A percentile compares a stretch with the other conserved stretches of the same genome.
phyloP scores from a whole-genome alignment of 2,797 vertebrate genomes.

The Thalassophryne amazonica region DNA sequence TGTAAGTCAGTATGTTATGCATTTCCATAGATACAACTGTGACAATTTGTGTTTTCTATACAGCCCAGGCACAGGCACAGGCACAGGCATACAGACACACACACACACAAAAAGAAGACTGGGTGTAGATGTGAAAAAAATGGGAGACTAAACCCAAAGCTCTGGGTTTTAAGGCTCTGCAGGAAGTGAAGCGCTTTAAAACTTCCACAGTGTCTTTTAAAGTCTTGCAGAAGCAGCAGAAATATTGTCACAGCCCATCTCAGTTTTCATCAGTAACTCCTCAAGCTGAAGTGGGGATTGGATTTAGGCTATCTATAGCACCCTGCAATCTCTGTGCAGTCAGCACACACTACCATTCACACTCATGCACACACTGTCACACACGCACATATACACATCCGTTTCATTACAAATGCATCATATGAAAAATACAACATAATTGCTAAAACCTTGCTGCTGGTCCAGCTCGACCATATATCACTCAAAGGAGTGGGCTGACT shows the following conservation, averaged over 20 bases:
- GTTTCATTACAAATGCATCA: conserved; percentile 57
- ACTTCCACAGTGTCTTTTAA: conserved; percentile 40
- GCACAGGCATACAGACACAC: background rate
- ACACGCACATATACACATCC: background rate
- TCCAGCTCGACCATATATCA: conserved; percentile 40
- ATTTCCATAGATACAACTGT: conserved; percentile 20
- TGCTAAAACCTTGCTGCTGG: conserved; percentile 20
- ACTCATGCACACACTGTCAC: background rate
- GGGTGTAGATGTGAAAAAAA: background rate
- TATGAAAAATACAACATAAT: conserved; percentile 55
- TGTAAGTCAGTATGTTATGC: too few relatives aligned
- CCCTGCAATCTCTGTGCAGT: conserved; percentile 44
- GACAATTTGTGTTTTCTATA: conserved; percentile 5
- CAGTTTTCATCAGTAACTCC: conserved; percentile 69
- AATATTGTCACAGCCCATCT: conserved; percentile 62
- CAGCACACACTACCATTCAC: conserved; percentile 14
- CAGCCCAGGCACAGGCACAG: too few relatives aligned
- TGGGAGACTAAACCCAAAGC: background rate
- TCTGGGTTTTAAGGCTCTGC: conserved; percentile 2
- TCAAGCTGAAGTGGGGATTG: conserved; percentile 52
- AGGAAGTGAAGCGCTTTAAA: conserved; percentile 15
- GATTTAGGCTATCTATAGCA: conserved; percentile 63
- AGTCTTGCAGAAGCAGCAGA: conserved; percentile 39
- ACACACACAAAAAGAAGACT: background rate
- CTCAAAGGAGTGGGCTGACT: conserved; percentile 22